Evolutionary conservation across 2,888 invertebrate species (phyloP), one percentile per base, ranked within the genome.

Genomic region (Tetragnatha montana): DNA sequence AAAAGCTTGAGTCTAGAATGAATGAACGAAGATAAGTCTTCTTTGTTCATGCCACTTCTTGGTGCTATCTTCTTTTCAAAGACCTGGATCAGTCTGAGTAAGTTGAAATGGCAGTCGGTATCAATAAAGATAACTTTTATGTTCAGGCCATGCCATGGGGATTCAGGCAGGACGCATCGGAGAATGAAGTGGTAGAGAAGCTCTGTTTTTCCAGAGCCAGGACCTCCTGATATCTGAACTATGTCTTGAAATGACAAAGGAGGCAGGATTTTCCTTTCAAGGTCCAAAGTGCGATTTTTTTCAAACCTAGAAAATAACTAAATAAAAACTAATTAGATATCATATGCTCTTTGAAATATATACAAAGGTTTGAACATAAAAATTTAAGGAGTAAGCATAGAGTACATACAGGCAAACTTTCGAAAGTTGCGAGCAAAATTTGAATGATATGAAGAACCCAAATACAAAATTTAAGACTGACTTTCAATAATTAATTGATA

Each of bases 191-290:
- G 78, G 68, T 88, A 88, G 10, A 88, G n/a, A 2, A 88, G 8
- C 22, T 88, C 88, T 21, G 88, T 88, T 81, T 88, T 88, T 0
- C 88, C 81, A 60, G 75, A 22, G 19, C 88, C 88, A 60, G 88
- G 74, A 19, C 50, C 68, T 69, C 88, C 88, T 10, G 81, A 76
- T 70, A 88, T 88, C 78, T 82, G 71, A 7, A 82, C 78, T 6
- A 88, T 60, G n/a, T 88, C 88, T 60, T 82, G 71, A 12, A 47
- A 51, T 3, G 50, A 19, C 7, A 88, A 79, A 7, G 19, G 10
- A n/a, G 82, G 82, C 8, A 88, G 50, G 19, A 88, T 12, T 3
- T 49, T 78, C 19, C 78, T 78, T 19, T 82, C n/a, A 35, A 51
- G 12, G 12, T 19, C 70, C 35, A 10, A 17, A 0, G 51, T 21